These are phyloP conservation scores for Forbesichthys agassizii DNA, from an alignment of 2,113 vertebrate genomes.

Conservation along the genomic window DNA sequence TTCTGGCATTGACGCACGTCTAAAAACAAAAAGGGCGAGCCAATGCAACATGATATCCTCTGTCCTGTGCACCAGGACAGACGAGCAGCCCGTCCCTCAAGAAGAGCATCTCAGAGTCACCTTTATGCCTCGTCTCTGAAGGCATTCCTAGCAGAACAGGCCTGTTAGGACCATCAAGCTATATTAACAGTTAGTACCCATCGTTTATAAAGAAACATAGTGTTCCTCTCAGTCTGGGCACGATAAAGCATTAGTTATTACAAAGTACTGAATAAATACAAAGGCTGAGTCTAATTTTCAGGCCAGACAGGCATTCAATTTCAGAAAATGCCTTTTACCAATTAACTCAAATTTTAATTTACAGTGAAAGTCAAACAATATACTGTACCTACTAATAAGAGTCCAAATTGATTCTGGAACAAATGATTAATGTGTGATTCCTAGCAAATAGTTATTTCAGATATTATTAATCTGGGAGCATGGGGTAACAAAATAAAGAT, in stretches of 20 bases:
- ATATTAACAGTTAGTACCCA: no score
- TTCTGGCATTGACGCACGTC: conserved; percentile 46
- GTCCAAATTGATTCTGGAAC: no score
- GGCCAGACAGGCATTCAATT: no score
- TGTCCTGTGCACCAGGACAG: conserved; percentile 31
- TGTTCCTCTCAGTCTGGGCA: conserved; percentile 5
- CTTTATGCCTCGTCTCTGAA: conserved; percentile 28
- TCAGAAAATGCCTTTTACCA: no score
- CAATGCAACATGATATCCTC: conserved; percentile 46
- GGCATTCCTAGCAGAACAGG: conserved; percentile 17
- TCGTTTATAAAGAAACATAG: conserved; percentile 11
- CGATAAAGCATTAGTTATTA: conserved; percentile 7
- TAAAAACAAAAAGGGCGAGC: conserved; percentile 51
- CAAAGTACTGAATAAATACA: conserved; percentile 3
- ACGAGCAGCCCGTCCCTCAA: conserved; percentile 15
- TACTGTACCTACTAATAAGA: no score
- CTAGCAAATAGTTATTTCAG: no score
- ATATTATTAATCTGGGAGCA: no score
- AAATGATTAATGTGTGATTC: no score
- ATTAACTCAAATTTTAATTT: no score
- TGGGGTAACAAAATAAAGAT: no score
- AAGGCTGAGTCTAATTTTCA: background rate
- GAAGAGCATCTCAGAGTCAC: conserved; percentile 42
- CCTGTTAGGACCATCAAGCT: conserved; percentile 7
- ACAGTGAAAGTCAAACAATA: no score